phyloP scores from a whole-genome alignment of 2,888 invertebrate genomes.

The Conops quadrifasciatus region DNA sequence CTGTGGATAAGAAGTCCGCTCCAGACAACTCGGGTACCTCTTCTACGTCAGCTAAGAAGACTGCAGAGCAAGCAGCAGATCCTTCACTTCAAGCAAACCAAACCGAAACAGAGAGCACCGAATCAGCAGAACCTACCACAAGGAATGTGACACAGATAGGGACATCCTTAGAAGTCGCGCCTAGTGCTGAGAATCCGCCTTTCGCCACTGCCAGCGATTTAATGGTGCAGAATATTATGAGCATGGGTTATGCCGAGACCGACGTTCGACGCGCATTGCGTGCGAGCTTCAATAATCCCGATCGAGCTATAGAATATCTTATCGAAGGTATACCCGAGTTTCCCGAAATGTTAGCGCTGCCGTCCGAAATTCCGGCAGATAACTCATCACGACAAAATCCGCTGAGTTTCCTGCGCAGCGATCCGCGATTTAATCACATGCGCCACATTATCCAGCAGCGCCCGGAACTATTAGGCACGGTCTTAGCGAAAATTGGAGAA shows the following conservation, averaged over 20 bases:
- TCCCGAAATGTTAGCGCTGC: constrained; percentile 33
- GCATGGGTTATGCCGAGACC: constrained; percentile 87
- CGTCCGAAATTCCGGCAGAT: neutral
- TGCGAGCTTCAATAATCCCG: constrained; percentile 96
- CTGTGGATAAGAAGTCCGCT: neutral
- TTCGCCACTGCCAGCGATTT: constrained; percentile 45
- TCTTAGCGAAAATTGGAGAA: constrained; percentile 89
- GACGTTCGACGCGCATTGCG: constrained; percentile 88
- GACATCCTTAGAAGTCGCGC: constrained; percentile 29
- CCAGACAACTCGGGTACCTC: neutral
- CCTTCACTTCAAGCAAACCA: constrained; percentile 17
- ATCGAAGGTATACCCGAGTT: constrained; percentile 73
- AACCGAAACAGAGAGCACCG: constrained; percentile 12
- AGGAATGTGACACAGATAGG: constrained; percentile 30
- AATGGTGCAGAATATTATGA: constrained; percentile 49
- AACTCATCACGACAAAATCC: constrained; percentile 32
- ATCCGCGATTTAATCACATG: constrained; percentile 96
- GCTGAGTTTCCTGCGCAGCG: constrained; percentile 76
- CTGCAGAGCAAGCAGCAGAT: constrained; percentile 23
- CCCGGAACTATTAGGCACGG: constrained; percentile 87
- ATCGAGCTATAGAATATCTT: constrained; percentile 97
- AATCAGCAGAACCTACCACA: neutral
- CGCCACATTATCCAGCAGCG: constrained; percentile 89
- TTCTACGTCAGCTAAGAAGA: constrained; percentile 25
- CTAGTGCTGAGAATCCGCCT: constrained; percentile 36